Conservation (phyloP, 2,113 vertebrate genomes). For the Thermophis baileyi region DNA sequence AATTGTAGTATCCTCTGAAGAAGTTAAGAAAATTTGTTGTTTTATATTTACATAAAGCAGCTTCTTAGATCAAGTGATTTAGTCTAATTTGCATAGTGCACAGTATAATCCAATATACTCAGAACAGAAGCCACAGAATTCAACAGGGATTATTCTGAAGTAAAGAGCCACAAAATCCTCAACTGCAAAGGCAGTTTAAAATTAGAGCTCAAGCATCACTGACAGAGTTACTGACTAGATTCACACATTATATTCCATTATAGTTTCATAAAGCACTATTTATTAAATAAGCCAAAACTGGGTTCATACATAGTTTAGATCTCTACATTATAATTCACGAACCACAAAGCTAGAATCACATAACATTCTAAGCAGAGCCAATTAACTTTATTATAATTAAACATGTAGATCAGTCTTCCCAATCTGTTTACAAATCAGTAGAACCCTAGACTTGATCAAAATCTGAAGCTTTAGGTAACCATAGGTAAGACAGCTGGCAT, state of each 20-base stretch:
- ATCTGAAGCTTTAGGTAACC: neutral
- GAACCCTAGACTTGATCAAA: neutral
- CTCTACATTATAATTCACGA: neutral
- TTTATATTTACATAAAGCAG: neutral
- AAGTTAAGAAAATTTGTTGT: slow-evolving; percentile 57
- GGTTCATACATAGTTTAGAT: neutral
- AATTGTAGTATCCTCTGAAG: slow-evolving; percentile 96
- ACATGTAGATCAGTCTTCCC: neutral
- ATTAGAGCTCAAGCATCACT: neutral
- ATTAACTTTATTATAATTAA: neutral
- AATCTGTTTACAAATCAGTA: neutral
- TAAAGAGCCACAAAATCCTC: neutral
- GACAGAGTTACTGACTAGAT: neutral
- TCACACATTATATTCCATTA: neutral
- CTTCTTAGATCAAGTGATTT: neutral
- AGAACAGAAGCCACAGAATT: neutral
- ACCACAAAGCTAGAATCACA: neutral
- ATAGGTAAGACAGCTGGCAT: neutral
- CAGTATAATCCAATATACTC: neutral
- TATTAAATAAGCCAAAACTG: neutral
- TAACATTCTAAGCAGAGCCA: neutral
- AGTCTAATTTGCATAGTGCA: neutral
- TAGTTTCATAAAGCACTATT: neutral
- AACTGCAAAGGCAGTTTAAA: neutral
- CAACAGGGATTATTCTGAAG: neutral